Base-by-base conservation (phyloP, 2,797 vertebrate genomes). In the Pangasius larnaudii region DNA sequence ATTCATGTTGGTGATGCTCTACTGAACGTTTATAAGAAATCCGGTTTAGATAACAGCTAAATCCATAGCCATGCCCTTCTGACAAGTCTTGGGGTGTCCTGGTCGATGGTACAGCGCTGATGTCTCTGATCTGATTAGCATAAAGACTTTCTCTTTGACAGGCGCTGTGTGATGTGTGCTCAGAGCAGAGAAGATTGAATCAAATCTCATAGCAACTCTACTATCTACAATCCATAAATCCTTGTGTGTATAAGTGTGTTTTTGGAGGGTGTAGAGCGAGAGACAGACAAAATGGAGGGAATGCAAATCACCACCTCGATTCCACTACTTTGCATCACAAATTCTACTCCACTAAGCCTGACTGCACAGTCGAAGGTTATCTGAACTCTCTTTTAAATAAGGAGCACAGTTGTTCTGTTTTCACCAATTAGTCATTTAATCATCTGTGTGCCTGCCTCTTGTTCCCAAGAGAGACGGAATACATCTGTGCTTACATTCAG, bases 251-350 rank as follows among this genome's bases (percentile, higher is more conserved):
- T 24, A 9, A 18, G 11, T 63, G 36, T 42, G 22, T 27, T 61
- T 82, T 63, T 46, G 5, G 24, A 63, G 36, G 22, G 79, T 61
- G 58, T 42, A 81, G 53, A 22, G 2, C 7, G 3, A 49, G 42
- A 51, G 39, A 82, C 56, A 30, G 39, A 65, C 63, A 69, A 79
- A 86, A 84, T 85, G 88, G 83, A 81, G 82, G 65, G 85, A 86
- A 91, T 89, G 85, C 71, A 90, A 89, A 91, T 91, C 22, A 4
- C 13, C 74, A 22, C 83, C 61, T 91, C 53, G 6, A 88, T 88
- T 81, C 86, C 36, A 51, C 65, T 42, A 74, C 89, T 91, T 92
- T 92, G 90, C 89, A 91, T 88, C 65, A 86, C 89, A 92, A 88
- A 91, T 90, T 90, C 59, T 74, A 63, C 75, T 87, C 84, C 86